Base-by-base conservation (phyloP, 2,797 vertebrate genomes). In the Cryptoblepharus egeriae region DNA sequence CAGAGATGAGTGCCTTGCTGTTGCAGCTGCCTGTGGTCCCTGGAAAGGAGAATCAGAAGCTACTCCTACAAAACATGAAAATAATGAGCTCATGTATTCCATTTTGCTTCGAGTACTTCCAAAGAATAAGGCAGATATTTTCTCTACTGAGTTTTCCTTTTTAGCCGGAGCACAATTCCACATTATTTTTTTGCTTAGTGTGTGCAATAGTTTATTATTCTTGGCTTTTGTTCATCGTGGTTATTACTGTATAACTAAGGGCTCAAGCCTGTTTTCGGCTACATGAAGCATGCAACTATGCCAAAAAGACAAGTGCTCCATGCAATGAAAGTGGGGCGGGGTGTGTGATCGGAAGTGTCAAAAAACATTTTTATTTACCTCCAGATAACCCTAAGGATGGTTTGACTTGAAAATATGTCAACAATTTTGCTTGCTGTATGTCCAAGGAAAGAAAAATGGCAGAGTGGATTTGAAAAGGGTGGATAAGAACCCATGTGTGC, bases 111-210 rank as follows among this genome's bases (percentile, higher is more conserved):
- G 28, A 68, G 45, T 18, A 8, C 8, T 5, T 9, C 15, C 20
- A 42, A 75, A 74, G 37, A 52, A 42, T 76, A 72, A 69, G 2
- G 49, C 0, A 78, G 75, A 81, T 1, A n/a, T 63, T 84, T 28
- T 63, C 74, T 37, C 61, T 85, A 84, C 85, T 76, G 35, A 8
- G 30, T 35, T 61, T 20, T 69, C 32, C 12, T 77, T 37, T 80
- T 82, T 77, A 15, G 22, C 12, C 81, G 80, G 61, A 22, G n/a
- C 60, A 69, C n/a, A 69, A 58, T 32, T 60, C 55, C 37, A 63
- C 15, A 49, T 64, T 37, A 64, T 64, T 81, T 87, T 85, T 80
- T 79, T 85, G 87, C 88, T 81, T 75, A 90, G 63, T 5, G 49
- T 86, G 90, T 84, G n/a, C 74, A 57, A 58, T 42, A 80, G 63